Evolutionary conservation across 35 echinoderm and acorn worm species (phyloP).

Genomic region (Heliocidaris erythrogramma): DNA sequence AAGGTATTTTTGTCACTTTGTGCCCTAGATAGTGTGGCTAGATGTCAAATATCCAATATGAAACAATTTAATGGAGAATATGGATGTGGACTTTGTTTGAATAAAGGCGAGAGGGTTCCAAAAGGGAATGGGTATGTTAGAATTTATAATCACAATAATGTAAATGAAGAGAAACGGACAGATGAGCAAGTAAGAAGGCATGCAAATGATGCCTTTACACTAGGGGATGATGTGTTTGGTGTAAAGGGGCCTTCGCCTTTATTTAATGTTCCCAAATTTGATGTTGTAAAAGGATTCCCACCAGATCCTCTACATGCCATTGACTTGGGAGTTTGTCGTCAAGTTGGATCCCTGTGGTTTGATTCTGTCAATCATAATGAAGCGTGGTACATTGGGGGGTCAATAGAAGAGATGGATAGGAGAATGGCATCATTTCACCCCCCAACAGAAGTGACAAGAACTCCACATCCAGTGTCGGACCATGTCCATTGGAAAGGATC

Average conservation of each 20-base stretch:
- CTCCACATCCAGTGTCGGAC: slow-evolving; percentile 33
- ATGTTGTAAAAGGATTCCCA: background rate
- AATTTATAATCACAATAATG: background rate
- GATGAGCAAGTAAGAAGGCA: background rate
- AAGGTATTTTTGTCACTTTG: background rate
- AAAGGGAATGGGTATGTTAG: slow-evolving; percentile 20
- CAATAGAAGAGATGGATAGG: slow-evolving; percentile 6
- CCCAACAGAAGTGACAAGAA: slow-evolving; percentile 35
- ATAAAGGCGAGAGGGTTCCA: slow-evolving; percentile 2
- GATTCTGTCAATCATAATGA: background rate
- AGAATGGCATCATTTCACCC: slow-evolving; percentile 15
- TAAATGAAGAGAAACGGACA: background rate
- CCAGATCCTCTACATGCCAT: slow-evolving; percentile 46
- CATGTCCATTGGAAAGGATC: slow-evolving; percentile 45
- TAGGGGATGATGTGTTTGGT: slow-evolving; percentile 20
- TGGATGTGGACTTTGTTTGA: slow-evolving; percentile 46
- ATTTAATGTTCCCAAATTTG: background rate
- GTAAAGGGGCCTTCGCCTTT: slow-evolving; percentile 32
- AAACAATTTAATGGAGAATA: slow-evolving; percentile 56
- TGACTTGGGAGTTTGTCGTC: slow-evolving; percentile 13
- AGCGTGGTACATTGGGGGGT: slow-evolving; percentile 12
- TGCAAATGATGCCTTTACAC: background rate
- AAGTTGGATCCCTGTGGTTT: slow-evolving; percentile 27
- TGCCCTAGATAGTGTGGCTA: background rate
- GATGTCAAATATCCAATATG: slow-evolving; percentile 1